Evolutionary conservation across 2,113 vertebrate genomes (phyloP), one percentile per base, ranked within the genome.

Genomic region (Camelus bactrianus): DNA sequence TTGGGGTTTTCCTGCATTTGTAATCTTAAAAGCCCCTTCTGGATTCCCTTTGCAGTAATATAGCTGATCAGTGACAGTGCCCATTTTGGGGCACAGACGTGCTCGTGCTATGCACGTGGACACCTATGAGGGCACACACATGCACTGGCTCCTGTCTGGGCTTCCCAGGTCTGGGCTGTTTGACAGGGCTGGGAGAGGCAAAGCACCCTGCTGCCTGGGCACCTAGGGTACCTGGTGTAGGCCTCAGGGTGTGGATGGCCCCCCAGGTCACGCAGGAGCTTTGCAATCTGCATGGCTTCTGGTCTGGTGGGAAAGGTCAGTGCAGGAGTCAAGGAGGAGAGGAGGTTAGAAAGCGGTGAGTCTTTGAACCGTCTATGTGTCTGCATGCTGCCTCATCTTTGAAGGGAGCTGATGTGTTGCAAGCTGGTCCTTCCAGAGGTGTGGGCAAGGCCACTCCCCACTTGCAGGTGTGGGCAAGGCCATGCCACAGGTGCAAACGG

Each of bases 101-200:
- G 4, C 82, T 86, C 15, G 10, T 22, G 15, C 35, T 5, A 5
- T 1, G 42, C 26, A 38, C 10, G 6, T 28, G 28, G 56, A 5
- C 0, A 2, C n/a, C 14, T 30, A 0, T 0, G 2, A 46, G 46
- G 46, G 6, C 24, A 20, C 2, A 0, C 35, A n/a, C 1, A 0
- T 5, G 42, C 22, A 6, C 24, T 8, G 10, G 13, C 22, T 22
- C 14, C 24, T n/a, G 0, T 48, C 64, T 52, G 11, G 20, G 48
- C 42, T 81, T 38, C 54, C 50, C 15, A 48, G 83, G 7, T 58
- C 52, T 24, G 20, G 42, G 30, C n/a, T 70, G 3, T 93, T 56
- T 12, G 42, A 12, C 1, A 14, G 38, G 80, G 32, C 5, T 5
- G 7, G 83, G 42, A 30, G 76, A 79, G 56, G 17, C 72, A 48